Percentiles rank a stretch among this genome's conserved stretches.
phyloP scores from a whole-genome alignment of 1,140 invertebrate genomes.

The Neuroterus valhalla region DNA sequence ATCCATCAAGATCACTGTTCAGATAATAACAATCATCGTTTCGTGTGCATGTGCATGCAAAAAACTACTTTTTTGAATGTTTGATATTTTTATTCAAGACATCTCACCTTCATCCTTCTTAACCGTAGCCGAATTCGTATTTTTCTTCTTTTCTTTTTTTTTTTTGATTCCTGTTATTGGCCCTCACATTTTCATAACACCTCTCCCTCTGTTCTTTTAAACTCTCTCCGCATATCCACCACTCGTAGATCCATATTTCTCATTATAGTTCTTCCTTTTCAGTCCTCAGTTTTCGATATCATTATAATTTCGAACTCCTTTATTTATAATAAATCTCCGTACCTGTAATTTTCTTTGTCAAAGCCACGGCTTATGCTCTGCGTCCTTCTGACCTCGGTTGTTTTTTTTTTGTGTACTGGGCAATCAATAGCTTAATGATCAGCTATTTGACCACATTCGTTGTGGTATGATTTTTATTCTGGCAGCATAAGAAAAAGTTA shows the following conservation, averaged over 20 bases:
- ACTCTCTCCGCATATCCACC: neutral
- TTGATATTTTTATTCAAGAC: neutral
- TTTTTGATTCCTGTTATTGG: neutral
- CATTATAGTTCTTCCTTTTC: slow-evolving; percentile 1
- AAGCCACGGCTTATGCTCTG: slow-evolving; percentile 9
- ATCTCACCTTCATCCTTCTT: neutral
- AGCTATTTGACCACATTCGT: neutral
- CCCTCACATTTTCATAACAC: slow-evolving; percentile 2
- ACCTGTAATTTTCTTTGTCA: slow-evolving; percentile 26
- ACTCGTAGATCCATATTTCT: too few species aligned
- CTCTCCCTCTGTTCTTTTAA: neutral
- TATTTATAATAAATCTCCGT: slow-evolving; percentile 10
- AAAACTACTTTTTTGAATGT: too few species aligned
- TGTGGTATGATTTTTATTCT: neutral
- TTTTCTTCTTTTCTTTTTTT: neutral
- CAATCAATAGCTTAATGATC: slow-evolving; percentile 15
- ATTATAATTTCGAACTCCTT: slow-evolving; percentile 29
- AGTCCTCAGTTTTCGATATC: slow-evolving; percentile 19
- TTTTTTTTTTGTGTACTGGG: slow-evolving; percentile 20
- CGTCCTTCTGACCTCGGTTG: neutral
- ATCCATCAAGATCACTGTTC: too few species aligned
- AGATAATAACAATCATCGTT: too few species aligned
- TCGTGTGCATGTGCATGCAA: too few species aligned
- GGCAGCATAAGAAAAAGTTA: neutral
- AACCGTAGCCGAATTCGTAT: neutral